Evolutionary conservation across 2,797 vertebrate species (phyloP).

Genomic region (Arrhamphus sclerolepis): DNA sequence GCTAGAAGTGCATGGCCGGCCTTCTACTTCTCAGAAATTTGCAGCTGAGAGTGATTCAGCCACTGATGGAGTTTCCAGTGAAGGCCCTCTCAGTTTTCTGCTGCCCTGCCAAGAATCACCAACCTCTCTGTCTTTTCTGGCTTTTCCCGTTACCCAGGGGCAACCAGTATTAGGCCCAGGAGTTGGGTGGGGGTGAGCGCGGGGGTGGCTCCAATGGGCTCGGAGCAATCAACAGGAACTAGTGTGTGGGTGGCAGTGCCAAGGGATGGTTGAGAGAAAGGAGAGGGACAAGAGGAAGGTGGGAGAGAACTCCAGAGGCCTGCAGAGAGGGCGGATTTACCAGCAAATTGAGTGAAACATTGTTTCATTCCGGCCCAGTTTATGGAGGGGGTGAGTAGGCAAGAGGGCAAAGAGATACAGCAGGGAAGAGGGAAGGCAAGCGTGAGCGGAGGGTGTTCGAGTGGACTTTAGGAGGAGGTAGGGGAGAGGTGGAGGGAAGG

Average conservation of each 20-base stretch:
- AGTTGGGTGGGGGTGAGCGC: slow-evolving; percentile 48
- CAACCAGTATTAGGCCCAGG: slow-evolving; percentile 57
- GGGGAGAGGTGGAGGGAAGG: slow-evolving; percentile 34
- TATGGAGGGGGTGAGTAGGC: slow-evolving; percentile 57
- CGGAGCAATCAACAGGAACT: slow-evolving; percentile 77
- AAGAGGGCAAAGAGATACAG: slow-evolving; percentile 54
- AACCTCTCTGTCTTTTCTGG: slow-evolving; percentile 69
- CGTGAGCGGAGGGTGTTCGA: slow-evolving; percentile 27
- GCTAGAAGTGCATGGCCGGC: slow-evolving; percentile 52
- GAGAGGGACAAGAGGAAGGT: slow-evolving; percentile 67
- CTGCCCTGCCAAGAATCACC: slow-evolving; percentile 72
- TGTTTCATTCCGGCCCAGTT: slow-evolving; percentile 78
- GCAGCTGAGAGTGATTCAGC: slow-evolving; percentile 79
- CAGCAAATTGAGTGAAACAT: slow-evolving; percentile 71
- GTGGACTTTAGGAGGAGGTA: slow-evolving; percentile 16
- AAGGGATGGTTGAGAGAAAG: slow-evolving; percentile 64
- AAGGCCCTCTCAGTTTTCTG: slow-evolving; percentile 80
- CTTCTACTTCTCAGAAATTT: slow-evolving; percentile 54
- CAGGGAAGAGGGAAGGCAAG: slow-evolving; percentile 2
- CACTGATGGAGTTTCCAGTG: slow-evolving; percentile 88
- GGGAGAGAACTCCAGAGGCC: slow-evolving; percentile 58
- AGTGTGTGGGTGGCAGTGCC: slow-evolving; percentile 83
- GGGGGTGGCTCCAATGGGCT: slow-evolving; percentile 66
- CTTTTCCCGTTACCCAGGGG: slow-evolving; percentile 60
- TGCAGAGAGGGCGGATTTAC: slow-evolving; percentile 62